Evolutionary conservation across 1,140 invertebrate genomes (phyloP).

Genomic region (Panulirus ornatus): DNA sequence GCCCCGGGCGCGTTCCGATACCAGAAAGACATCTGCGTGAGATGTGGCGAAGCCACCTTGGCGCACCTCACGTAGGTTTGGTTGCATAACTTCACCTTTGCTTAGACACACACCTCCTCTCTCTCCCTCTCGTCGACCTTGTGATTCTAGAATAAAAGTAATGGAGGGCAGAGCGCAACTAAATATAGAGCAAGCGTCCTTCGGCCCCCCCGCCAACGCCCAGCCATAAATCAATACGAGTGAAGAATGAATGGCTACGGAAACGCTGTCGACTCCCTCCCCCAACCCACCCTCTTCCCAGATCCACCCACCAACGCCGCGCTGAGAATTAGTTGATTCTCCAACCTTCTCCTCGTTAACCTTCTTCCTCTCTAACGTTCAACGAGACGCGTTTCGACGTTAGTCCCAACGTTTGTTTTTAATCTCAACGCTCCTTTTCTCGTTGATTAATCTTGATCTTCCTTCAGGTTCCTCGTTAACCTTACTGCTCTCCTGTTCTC

Average conservation of each 20-base stretch:
- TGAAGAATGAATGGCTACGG: neutral
- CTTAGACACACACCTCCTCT: neutral
- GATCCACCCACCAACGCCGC: neutral
- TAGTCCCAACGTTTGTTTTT: too few relatives aligned
- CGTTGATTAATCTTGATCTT: too few relatives aligned
- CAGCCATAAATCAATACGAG: conserved; percentile 4
- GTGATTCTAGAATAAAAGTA: neutral
- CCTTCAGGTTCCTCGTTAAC: too few relatives aligned
- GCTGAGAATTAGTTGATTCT: neutral
- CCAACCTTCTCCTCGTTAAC: neutral
- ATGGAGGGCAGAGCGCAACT: neutral
- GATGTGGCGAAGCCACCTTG: neutral
- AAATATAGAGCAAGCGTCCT: neutral
- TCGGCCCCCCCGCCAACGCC: neutral
- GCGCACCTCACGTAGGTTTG: neutral
- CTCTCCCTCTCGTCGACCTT: neutral
- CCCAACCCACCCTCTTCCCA: neutral
- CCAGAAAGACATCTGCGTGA: neutral
- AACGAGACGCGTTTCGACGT: too few relatives aligned
- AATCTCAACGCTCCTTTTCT: too few relatives aligned
- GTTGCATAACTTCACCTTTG: neutral
- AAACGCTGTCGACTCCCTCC: neutral
- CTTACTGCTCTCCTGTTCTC: too few relatives aligned
- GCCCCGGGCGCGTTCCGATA: neutral
- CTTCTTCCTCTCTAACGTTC: too few relatives aligned